Evolutionary conservation across 2,888 invertebrate species (phyloP), one percentile per base, ranked within the genome.

Genomic region (Scaptomyza tumidula): DNA sequence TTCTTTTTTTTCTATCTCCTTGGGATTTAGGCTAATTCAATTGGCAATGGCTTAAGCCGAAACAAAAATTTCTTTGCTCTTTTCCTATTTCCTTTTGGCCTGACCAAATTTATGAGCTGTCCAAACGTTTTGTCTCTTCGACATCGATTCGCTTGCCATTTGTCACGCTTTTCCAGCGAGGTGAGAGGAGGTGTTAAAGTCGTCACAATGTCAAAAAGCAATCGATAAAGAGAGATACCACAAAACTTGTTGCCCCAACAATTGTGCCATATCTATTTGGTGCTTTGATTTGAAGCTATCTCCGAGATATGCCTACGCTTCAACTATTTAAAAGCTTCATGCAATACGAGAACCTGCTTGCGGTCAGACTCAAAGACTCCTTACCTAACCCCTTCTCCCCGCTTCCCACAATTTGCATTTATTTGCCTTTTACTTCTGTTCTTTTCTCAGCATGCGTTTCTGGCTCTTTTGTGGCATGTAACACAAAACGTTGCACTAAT

Each of bases 191-290:
- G 5, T 10, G 41, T 54, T 63, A 73, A 64, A 24, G 50, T 65
- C 60, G 63, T 55, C 54, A 60, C 79, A 78, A 75, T 78, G 79
- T 85, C 82, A 81, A 75, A 78, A 75, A 69, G 70, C 57, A 50
- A 78, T 74, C 48, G 70, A 70, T 56, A 43, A 44, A 27, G 11
- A 52, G 27, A 29, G 16, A 19, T 7, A 7, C 29, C 6, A 29
- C 29, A 29, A 59, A 70, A 88, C 88, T 83, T 83, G 86, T 83
- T 88, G 83, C 80, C 70, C 62, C 74, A 64, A 62, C 76, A 37
- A 65, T 19, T 35, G 57, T 29, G 29, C 7, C 61, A 46, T 80
- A 69, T 80, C 85, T 65, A 16, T 55, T 37, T 41, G 16, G 31
- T 37, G 13, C 11, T 29, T 50, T 11, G 35, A 19, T 33, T 24